Base-by-base conservation (phyloP, 2,113 vertebrate species). In the Cyphomyrus plagiostoma region DNA sequence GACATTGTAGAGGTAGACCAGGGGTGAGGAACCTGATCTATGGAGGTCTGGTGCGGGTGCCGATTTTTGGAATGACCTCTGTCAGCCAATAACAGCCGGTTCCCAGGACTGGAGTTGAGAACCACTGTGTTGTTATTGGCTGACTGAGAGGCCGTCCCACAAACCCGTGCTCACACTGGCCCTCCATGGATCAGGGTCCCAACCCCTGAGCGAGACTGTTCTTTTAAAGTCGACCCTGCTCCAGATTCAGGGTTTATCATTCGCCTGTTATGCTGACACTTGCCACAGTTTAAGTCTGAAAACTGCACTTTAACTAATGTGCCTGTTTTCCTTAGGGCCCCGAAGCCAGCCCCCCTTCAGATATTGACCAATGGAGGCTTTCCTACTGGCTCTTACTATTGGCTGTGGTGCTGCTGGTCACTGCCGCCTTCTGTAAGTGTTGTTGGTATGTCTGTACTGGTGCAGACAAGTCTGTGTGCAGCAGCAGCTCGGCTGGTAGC, bases 341-440 rank as follows among this genome's bases (percentile, higher is more conserved):
- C 2, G 48, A 48, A 56, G 9, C 49, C 3, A 15, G 2, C 2
- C 46, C 23, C 19, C 11, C 19, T 87, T 3, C 50, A 50, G 85
- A 87, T 26, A 15, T n/a, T 30, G 48, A 15, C 3, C 50, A 87
- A 87, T 50, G n/a, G 50, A 56, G 50, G 15, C 45, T 87, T 26
- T 48, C 49, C 26, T 87, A 66, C 53, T 89, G 83, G 89, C 82
- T 70, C 11, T 83, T 74, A 39, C 45, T 89, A 17, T 35, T 70
- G 5, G 46, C 62, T 45, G 62, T 86, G 21, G n/a, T 89, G 0
- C 45, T 86, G 30, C 42, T 86, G 11, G 21, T 70, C 45, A 74
- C 84, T 39, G 84, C 46, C 1, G 11, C n/a, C 4, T 10, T 86
- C 21, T 70, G 89, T 89, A 58, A 89, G 89, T 89, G 30, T 53